Percentiles rank a stretch among this genome's conserved stretches.
phyloP scores from a whole-genome alignment of 1,140 invertebrate genomes.

The Drosophila kohkoa region DNA sequence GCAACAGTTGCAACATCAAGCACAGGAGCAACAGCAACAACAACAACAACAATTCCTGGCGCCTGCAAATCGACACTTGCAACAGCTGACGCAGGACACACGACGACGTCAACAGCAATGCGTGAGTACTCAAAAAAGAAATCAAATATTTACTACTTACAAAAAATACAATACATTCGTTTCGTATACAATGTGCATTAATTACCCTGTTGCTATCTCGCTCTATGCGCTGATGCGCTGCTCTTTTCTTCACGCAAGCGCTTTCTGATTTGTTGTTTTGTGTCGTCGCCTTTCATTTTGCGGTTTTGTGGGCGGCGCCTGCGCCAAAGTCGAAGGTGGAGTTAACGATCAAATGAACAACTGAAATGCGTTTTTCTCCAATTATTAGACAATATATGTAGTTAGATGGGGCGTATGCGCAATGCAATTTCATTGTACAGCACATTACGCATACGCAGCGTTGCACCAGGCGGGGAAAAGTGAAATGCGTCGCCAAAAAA shows the following conservation, averaged over 20 bases:
- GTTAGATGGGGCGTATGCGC: constrained; percentile 43
- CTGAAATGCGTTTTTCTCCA: not conserved
- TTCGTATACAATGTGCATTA: not conserved
- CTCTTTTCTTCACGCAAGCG: constrained; percentile 20
- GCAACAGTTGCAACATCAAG: constrained; percentile 43
- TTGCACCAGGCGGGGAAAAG: constrained; percentile 9
- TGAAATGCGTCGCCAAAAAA: constrained; percentile 15
- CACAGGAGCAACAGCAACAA: constrained; percentile 33
- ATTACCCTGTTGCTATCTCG: constrained; percentile 35
- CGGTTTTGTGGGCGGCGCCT: constrained; percentile 69
- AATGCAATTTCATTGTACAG: not conserved
- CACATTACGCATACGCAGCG: constrained; percentile 50
- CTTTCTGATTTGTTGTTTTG: constrained; percentile 69
- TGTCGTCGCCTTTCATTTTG: constrained; percentile 65
- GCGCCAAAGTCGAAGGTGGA: constrained; percentile 34
- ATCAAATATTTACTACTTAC: too few species aligned
- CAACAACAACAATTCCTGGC: constrained; percentile 54
- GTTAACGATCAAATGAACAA: constrained; percentile 3
- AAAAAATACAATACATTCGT: not conserved
- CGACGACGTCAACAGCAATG: constrained; percentile 20
- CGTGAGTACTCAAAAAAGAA: constrained; percentile 32
- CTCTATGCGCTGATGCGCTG: constrained; percentile 22
- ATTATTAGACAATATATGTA: constrained; percentile 8
- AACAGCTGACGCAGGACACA: constrained; percentile 30
- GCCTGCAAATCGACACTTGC: constrained; percentile 48